A percentile compares a stretch with the other conserved stretches of the same genome.
Conservation (phyloP, 2,888 invertebrate species). For the Rhagonycha fulva region DNA sequence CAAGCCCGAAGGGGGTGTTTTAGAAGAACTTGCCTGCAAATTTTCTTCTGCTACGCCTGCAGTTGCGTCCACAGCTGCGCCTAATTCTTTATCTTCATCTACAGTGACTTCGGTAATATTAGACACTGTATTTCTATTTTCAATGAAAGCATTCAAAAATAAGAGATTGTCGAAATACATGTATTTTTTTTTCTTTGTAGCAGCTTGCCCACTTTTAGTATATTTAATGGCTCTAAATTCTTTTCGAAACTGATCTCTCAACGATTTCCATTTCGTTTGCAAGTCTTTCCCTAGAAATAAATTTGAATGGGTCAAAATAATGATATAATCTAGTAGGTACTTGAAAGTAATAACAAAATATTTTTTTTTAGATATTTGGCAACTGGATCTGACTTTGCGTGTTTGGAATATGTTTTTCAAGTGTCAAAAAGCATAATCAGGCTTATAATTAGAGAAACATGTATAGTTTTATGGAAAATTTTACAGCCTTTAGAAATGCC, state of each 20-base stretch:
- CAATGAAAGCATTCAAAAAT: not conserved
- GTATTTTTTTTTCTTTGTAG: not conserved
- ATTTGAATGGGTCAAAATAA: slow-evolving; percentile 4
- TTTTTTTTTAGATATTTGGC: slow-evolving; percentile 7
- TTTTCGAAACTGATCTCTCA: slow-evolving; percentile 25
- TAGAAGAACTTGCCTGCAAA: no score
- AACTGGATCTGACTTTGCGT: slow-evolving; percentile 3
- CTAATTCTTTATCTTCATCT: no score
- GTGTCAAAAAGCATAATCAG: not conserved
- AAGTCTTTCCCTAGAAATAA: slow-evolving; percentile 26
- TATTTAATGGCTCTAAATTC: slow-evolving; percentile 3
- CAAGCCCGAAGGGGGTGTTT: no score
- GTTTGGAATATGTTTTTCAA: slow-evolving; percentile 1
- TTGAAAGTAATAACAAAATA: not conserved
- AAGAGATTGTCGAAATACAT: not conserved
- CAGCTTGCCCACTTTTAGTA: not conserved
- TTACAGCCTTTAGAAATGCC: not conserved
- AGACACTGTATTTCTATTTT: not conserved
- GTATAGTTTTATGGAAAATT: not conserved
- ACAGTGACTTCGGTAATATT: no score
- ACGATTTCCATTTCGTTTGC: slow-evolving; percentile 32
- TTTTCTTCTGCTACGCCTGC: no score
- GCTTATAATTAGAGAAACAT: not conserved
- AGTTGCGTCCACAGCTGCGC: no score
- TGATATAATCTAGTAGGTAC: not conserved